These are phyloP conservation scores for Campoletis raptor DNA, from an alignment of 2,888 invertebrate genomes.

Conservation along the genomic window DNA sequence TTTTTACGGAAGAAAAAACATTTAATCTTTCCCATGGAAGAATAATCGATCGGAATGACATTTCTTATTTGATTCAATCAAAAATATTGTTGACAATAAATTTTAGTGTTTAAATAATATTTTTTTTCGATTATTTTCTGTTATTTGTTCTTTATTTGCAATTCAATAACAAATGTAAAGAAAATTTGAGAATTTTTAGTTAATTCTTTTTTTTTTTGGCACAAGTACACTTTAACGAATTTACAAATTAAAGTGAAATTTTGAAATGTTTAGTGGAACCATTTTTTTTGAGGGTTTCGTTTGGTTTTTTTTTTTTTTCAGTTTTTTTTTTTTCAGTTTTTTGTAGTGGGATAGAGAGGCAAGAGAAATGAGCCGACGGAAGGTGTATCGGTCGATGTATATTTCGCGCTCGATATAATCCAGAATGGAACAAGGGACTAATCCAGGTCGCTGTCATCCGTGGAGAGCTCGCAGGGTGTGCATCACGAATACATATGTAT, in stretches of 20 bases:
- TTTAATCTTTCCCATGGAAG: too few species aligned
- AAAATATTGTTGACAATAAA: neutral
- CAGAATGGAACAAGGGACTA: conserved; percentile 82
- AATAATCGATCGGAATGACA: too few species aligned
- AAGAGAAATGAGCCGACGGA: conserved; percentile 64
- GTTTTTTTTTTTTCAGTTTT: conserved; percentile 7
- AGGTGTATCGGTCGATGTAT: conserved; percentile 79
- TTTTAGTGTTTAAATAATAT: neutral
- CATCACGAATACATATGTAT: conserved; percentile 18
- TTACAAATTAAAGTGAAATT: conserved; percentile 19
- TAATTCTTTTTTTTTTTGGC: neutral
- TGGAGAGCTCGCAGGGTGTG: conserved; percentile 43
- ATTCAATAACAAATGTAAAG: neutral
- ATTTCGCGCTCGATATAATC: conserved; percentile 84
- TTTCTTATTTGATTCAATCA: neutral
- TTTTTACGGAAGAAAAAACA: neutral
- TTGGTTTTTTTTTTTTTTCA: neutral
- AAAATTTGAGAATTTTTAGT: neutral
- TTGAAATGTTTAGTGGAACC: conserved; percentile 5
- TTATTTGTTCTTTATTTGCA: neutral
- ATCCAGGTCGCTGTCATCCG: conserved; percentile 80
- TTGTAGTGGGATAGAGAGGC: neutral
- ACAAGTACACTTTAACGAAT: neutral
- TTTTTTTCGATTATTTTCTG: neutral
- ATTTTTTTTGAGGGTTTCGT: neutral